These are phyloP conservation scores for Pterocles orientalis DNA, from an alignment of 2,113 vertebrate species.

Conservation along the genomic window DNA sequence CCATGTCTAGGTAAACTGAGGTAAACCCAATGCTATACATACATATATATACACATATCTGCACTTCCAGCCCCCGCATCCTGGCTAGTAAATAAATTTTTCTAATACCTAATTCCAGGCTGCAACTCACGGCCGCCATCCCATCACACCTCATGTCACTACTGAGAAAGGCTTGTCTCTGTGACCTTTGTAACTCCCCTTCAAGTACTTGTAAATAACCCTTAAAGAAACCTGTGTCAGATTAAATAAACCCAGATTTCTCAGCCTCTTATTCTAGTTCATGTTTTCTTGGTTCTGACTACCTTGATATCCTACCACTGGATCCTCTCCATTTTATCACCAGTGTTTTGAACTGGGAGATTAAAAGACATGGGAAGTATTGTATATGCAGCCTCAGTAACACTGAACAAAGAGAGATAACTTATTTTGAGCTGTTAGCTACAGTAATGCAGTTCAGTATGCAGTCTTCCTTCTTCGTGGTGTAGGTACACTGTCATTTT, in stretches of 20 bases:
- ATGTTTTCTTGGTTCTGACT: background rate
- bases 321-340: background rate
- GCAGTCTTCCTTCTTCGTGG: background rate
- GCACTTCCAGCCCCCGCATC: accelerated
- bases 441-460: background rate
- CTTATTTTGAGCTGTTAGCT: background rate
- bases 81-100: background rate
- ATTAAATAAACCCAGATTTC: background rate
- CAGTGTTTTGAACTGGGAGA: background rate
- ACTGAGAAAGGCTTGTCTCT: background rate
- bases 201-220: background rate
- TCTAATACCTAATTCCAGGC: background rate
- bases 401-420: background rate
- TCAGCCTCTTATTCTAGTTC: background rate
- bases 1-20: background rate
- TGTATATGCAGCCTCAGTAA: background rate
- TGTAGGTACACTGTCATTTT: background rate
- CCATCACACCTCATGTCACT: background rate
- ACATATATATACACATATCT: background rate
- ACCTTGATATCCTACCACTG: background rate
- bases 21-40: background rate
- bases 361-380: background rate
- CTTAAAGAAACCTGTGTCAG: background rate
- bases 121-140: accelerated
- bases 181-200: background rate